Evolutionary conservation across 2,888 invertebrate species (phyloP).

Genomic region (Malthinus flaveolus): DNA sequence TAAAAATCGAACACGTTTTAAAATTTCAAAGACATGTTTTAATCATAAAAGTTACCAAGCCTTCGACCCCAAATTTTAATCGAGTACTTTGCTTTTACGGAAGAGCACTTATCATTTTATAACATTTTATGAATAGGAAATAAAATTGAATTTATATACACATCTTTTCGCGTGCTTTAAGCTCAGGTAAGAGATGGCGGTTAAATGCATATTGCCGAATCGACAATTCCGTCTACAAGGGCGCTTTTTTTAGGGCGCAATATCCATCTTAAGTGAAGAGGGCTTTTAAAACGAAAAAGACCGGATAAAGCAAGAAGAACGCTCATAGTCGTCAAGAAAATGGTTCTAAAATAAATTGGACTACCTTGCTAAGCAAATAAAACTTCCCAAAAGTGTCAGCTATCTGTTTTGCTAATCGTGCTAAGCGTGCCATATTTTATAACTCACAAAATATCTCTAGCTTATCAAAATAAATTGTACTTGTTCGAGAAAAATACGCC

Average conservation of each 20-base stretch:
- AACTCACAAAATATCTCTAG: background rate
- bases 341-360: slow-evolving; percentile 17
- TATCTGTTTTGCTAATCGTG: slow-evolving; percentile 19
- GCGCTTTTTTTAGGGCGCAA: slow-evolving; percentile 10
- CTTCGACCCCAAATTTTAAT: too few relatives aligned
- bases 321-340: slow-evolving; percentile 10
- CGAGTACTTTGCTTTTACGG: too few relatives aligned
- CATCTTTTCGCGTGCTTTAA: background rate
- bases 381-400: slow-evolving; percentile 17
- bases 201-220: slow-evolving; percentile 18
- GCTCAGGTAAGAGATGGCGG: slow-evolving; percentile 11
- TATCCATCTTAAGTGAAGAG: slow-evolving; percentile 14
- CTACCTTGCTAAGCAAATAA: slow-evolving; percentile 19
- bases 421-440: slow-evolving; percentile 12
- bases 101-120: slow-evolving; percentile 7
- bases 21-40: too few relatives aligned
- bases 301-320: background rate
- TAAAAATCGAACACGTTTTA: too few relatives aligned
- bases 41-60: too few relatives aligned
- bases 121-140: slow-evolving; percentile 13
- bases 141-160: slow-evolving; percentile 13
- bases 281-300: slow-evolving; percentile 14
- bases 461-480: background rate
- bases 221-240: slow-evolving; percentile 12
- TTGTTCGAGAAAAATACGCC: too few relatives aligned